Evolutionary conservation across 2,888 invertebrate species (phyloP).

Genomic region (Brachylomia viminalis): DNA sequence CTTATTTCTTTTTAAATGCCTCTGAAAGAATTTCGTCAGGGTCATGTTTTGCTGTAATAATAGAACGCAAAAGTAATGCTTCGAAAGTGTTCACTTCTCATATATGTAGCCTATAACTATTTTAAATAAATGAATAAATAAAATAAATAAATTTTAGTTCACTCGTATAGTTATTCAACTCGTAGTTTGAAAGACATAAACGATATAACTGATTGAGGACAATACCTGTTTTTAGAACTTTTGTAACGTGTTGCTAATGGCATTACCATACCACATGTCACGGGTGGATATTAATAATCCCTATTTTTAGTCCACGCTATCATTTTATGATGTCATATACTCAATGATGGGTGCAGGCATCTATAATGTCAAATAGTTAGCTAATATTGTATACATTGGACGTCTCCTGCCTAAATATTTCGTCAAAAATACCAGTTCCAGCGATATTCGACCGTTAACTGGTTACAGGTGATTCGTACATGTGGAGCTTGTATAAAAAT

Average conservation of each 20-base stretch:
- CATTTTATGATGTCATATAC: constrained; percentile 59
- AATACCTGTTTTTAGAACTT: constrained; percentile 29
- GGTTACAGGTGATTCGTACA: constrained; percentile 64
- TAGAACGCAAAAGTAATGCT: constrained; percentile 47
- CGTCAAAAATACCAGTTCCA: constrained; percentile 34
- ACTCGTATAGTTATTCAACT: too few species aligned
- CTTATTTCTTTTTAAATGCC: constrained; percentile 34
- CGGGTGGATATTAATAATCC: constrained; percentile 52
- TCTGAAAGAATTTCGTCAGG: constrained; percentile 59
- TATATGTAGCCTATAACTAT: constrained; percentile 38
- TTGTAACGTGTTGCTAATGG: constrained; percentile 38
- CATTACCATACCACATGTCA: constrained; percentile 42
- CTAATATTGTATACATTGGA: constrained; percentile 27
- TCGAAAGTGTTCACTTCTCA: constrained; percentile 32
- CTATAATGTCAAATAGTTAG: constrained; percentile 42
- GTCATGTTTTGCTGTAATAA: constrained; percentile 63
- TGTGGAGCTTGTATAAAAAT: constrained; percentile 59
- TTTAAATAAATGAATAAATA: too few species aligned
- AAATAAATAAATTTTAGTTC: too few species aligned
- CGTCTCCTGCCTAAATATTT: constrained; percentile 19
- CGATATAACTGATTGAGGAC: constrained; percentile 31
- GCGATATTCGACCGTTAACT: constrained; percentile 60
- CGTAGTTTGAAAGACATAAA: constrained; percentile 53
- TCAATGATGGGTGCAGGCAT: constrained; percentile 45
- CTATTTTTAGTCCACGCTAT: constrained; percentile 63